Conservation (phyloP, 2,888 invertebrate genomes). For the Acleris sparsana region DNA sequence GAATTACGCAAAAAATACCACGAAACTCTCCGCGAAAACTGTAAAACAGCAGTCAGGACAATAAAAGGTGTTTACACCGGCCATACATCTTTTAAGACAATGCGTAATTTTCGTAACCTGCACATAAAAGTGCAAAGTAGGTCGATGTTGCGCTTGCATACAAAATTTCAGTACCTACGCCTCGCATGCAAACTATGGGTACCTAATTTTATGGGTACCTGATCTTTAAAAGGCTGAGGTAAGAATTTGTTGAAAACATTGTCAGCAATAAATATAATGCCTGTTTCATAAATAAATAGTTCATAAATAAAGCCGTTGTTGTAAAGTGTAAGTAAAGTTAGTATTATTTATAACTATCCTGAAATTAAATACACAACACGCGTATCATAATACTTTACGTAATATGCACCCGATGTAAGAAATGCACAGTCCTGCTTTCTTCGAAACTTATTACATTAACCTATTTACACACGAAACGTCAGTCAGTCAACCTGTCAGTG, state of each 20-base stretch:
- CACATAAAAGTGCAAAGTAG: slow-evolving; percentile 30
- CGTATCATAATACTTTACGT: too few relatives aligned
- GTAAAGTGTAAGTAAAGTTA: too few relatives aligned
- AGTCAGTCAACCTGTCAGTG: neutral
- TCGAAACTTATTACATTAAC: too few relatives aligned
- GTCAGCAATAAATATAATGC: too few relatives aligned
- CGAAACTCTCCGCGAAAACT: neutral
- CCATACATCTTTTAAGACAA: slow-evolving; percentile 30
- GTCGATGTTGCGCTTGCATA: slow-evolving; percentile 23
- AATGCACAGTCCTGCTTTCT: too few relatives aligned
- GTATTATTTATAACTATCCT: too few relatives aligned
- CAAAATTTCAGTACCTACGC: slow-evolving; percentile 21
- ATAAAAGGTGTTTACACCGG: slow-evolving; percentile 28
- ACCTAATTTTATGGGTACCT: neutral
- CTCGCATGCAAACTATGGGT: slow-evolving; percentile 20
- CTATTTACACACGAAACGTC: neutral
- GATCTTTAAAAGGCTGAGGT: slow-evolving; percentile 12
- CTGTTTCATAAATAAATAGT: too few relatives aligned
- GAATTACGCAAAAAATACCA: neutral
- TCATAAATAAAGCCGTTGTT: too few relatives aligned
- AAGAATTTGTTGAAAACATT: neutral
- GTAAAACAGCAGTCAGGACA: slow-evolving; percentile 15
- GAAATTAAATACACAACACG: too few relatives aligned
- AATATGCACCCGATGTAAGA: too few relatives aligned
- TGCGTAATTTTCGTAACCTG: slow-evolving; percentile 30